Evolutionary conservation across 2,888 invertebrate genomes (phyloP).

Genomic region (Acutogordius australiensis): DNA sequence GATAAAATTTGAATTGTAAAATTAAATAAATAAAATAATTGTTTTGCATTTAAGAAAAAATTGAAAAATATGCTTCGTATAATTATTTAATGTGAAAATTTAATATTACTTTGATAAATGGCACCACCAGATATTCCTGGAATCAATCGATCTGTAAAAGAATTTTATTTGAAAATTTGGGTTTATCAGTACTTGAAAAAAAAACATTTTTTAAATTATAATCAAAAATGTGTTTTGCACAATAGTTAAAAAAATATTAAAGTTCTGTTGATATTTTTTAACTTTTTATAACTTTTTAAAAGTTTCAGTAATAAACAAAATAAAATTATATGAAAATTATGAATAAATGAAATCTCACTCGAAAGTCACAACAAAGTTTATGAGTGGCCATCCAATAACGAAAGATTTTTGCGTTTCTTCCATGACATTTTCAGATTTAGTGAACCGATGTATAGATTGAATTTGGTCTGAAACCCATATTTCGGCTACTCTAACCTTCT

Average conservation of each 20-base stretch:
- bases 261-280: not conserved
- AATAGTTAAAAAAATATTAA: too few relatives aligned
- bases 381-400: not conserved
- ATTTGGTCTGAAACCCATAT: not conserved
- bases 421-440: not conserved
- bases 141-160: not conserved
- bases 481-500: not conserved
- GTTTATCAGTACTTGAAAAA: not conserved
- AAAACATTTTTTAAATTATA: not conserved
- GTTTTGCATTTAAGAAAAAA: not conserved
- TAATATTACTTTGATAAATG: not conserved
- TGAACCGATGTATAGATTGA: not conserved
- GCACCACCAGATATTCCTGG: not conserved
- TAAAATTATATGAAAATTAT: too few relatives aligned
- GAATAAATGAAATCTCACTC: not conserved
- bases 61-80: not conserved
- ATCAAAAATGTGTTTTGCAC: too few relatives aligned
- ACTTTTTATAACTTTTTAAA: not conserved
- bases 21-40: too few relatives aligned
- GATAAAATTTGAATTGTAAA: not conserved
- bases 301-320: not conserved
- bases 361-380: not conserved
- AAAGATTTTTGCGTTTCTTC: not conserved
- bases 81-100: not conserved
- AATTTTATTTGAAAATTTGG: not conserved